Evolutionary conservation across 2,888 invertebrate genomes (phyloP).

Genomic region (Nomada fabriciana): DNA sequence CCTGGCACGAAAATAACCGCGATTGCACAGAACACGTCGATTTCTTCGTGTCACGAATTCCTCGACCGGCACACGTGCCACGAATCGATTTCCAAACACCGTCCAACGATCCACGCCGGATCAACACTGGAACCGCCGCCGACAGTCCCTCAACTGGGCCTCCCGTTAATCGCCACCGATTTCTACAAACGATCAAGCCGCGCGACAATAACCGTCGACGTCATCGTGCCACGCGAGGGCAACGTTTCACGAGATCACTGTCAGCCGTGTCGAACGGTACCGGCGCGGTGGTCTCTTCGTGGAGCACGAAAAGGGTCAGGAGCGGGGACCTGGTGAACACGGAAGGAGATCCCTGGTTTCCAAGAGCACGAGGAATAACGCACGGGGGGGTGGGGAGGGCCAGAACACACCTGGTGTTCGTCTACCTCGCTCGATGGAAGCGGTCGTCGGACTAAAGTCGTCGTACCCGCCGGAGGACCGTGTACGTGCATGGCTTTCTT

Average conservation of each 20-base stretch:
- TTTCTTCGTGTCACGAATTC: constrained; percentile 57
- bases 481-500: constrained; percentile 81
- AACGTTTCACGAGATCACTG: too few species aligned
- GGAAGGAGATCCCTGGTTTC: constrained; percentile 7
- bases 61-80: constrained; percentile 46
- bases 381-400: constrained; percentile 3
- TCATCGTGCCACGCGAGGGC: too few species aligned
- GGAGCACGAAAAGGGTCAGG: neutral
- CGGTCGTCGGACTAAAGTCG: constrained; percentile 82
- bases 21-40: constrained; percentile 57
- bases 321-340: neutral
- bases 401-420: constrained; percentile 45
- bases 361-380: neutral
- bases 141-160: neutral
- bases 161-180: too few species aligned
- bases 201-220: too few species aligned
- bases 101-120: constrained; percentile 3
- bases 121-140: constrained; percentile 11
- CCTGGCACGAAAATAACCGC: constrained; percentile 57
- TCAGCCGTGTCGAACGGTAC: too few species aligned
- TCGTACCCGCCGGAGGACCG: constrained; percentile 75
- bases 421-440: constrained; percentile 77
- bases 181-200: too few species aligned
- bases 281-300: constrained; percentile 11
- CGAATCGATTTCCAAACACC: constrained; percentile 9